phyloP scores from a whole-genome alignment of 2,113 vertebrate species.

The Helogale parvula region DNA sequence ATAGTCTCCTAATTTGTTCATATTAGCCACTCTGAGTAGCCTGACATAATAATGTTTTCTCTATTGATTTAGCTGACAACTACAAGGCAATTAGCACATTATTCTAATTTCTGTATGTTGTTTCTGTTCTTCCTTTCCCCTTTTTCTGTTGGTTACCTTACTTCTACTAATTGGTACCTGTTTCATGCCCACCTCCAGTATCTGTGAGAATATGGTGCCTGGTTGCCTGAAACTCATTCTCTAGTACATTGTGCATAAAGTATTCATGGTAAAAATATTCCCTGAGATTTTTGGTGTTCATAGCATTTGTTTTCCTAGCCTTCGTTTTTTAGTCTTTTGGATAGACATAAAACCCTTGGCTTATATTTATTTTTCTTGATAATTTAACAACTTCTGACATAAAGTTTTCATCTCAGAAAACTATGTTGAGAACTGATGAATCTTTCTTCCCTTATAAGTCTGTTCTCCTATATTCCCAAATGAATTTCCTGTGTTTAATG shows the following conservation, averaged over 20 bases:
- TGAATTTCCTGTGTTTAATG: background rate
- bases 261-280: background rate
- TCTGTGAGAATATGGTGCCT: background rate
- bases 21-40: no score
- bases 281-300: background rate
- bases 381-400: background rate
- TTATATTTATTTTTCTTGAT: background rate
- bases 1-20: no score
- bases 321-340: background rate
- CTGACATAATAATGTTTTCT: no score
- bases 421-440: background rate
- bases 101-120: background rate
- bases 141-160: background rate
- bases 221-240: background rate
- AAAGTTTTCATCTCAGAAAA: background rate
- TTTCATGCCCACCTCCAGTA: background rate
- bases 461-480: background rate
- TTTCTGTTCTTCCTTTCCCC: background rate
- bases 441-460: background rate
- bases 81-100: background rate
- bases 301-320: background rate
- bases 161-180: background rate
- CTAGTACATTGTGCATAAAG: background rate
- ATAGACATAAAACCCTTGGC: background rate
- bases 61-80: background rate